Base-by-base conservation (phyloP, 37 sponge, comb jelly and placozoan species). In the Hexactinellida sp. region DNA sequence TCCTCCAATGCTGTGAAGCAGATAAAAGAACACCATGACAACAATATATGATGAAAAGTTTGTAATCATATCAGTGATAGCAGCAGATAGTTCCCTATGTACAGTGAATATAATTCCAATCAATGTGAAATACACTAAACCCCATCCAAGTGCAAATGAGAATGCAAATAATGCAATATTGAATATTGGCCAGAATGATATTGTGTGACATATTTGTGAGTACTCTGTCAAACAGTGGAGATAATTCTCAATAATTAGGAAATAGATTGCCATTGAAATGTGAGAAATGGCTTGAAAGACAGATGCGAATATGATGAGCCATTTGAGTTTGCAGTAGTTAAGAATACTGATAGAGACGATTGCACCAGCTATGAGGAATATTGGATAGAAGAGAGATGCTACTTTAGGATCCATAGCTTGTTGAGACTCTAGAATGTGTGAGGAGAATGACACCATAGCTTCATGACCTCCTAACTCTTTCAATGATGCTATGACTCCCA, bases 381-480 rank as follows among this genome's bases (percentile, higher is more conserved):
- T 63, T 63, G 76, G 76, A 63, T 63, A 63, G 76, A 63, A 63
- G 76, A 63, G 76, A 10, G 76, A 63, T n/a, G 76, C 76, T 25
- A 63, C 76, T 63, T 63, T 63, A 25, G 76, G 76, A 63, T 63
- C 76, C 76, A 63, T 63, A 21, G 28, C 76, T 63, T n/a, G 21
- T n/a, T 63, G 76, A 63, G 3, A 21, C 30, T 63, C 76, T 63
- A 63, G 76, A 63, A 63, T 47, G 13, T 63, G 76, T 21, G 76
- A 63, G 13, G 76, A 63, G 30, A 63, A 63, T 63, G 76, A 23
- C 34, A 63, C 76, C 76, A 63, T 63, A 63, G 76, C 76, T 63
- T 63, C 76, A 63, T 63, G 76, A 10, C 76, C 76, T 63, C 76
- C 76, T 25, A 63, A 63, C 30, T 63, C 76, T 63, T 63, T 63